Evolutionary conservation across 2,888 invertebrate species (phyloP).

Genomic region (Euplagia quadripunctaria): DNA sequence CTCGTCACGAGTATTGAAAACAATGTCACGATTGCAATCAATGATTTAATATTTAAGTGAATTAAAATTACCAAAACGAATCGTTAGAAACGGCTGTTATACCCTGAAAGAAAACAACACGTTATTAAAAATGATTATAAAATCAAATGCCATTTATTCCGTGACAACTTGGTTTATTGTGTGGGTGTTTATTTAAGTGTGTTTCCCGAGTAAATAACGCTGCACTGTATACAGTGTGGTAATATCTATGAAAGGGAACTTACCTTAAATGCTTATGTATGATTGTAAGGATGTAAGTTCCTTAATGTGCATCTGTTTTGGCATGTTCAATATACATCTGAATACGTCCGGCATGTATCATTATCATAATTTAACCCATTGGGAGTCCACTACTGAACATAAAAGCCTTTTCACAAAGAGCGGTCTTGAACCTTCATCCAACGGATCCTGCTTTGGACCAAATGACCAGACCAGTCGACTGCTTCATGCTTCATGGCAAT

Average conservation of each 20-base stretch:
- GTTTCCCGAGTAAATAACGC: background rate
- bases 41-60: background rate
- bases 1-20: background rate
- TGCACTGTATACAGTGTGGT: background rate
- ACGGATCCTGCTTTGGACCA: background rate
- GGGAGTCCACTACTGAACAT: background rate
- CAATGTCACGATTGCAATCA: too few species aligned
- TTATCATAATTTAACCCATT: background rate
- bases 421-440: background rate
- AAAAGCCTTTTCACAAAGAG: background rate
- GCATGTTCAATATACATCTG: too few species aligned
- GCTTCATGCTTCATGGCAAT: background rate
- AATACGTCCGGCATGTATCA: background rate
- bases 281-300: too few species aligned
- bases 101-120: too few species aligned
- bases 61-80: background rate
- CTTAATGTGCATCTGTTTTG: too few species aligned
- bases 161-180: background rate
- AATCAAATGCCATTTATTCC: background rate
- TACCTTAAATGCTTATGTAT: too few species aligned
- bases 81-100: background rate
- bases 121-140: too few species aligned
- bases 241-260: too few species aligned
- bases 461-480: background rate
- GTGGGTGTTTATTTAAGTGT: background rate